Evolutionary conservation across 2,113 vertebrate species (phyloP), one percentile per base, ranked within the genome.

Genomic region (Steatornis caripensis): DNA sequence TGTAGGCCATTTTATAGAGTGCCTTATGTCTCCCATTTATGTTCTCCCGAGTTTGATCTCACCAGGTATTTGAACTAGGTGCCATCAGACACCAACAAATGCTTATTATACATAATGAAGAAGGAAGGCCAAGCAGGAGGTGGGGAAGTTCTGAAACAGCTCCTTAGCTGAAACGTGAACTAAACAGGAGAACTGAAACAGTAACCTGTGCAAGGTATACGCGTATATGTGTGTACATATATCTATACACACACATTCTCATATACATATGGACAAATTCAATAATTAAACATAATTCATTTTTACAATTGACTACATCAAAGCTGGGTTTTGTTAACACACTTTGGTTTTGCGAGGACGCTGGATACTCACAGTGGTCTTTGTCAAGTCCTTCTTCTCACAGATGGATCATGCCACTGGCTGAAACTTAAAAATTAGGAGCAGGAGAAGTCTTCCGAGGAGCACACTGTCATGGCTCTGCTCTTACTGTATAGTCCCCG

Each of bases 391-490:
- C 29, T 81, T n/a, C 45, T 86, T 81, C 72, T 71, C 48, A 75
- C 23, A 51, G 18, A 51, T 2, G 12, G 15, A 66, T 32, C 1
- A 1, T n/a, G 37, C 13, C 15, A 58, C 20, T 9, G 15, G 4
- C 4, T 49, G 13, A 45, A 93, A 58, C 46, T 26, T 58, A 26
- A 68, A 58, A 48, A 55, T 45, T 16, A 62, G 20, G 41, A 11
- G 27, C 34, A 55, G 60, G 17, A 82, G 36, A 81, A 46, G 51
- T 53, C 21, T 70, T 87, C 48, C 24, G 55, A 55, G 61, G 34
- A 58, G 23, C 15, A 37, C 39, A 6, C 2, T 18, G 7, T 53
- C 45, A 55, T 0, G 0, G 51, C 48, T 58, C n/a, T n/a, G n/a
- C n/a, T n/a, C 26, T 62, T 30, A 19, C 24, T 75, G 10, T 21